phyloP scores from a whole-genome alignment of 2,113 vertebrate species.

The Melanerpes aurifrons region DNA sequence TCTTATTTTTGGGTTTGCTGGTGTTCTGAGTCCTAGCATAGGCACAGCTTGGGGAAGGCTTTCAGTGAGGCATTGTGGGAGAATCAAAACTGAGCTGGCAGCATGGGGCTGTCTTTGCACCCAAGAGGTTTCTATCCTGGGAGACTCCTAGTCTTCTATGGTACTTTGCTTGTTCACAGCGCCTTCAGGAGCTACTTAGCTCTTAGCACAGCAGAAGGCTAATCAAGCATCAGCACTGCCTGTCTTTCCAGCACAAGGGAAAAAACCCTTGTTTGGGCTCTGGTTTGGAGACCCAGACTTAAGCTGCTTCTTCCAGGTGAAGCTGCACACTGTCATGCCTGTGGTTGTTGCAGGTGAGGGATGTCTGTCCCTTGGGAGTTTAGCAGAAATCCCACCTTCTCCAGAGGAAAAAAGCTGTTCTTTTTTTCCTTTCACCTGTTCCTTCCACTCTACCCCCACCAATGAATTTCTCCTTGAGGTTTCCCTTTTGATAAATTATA shows the following conservation, averaged over 20 bases:
- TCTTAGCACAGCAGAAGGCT: background rate
- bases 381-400: background rate
- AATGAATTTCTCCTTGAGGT: background rate
- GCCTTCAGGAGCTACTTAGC: background rate
- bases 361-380: background rate
- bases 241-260: background rate
- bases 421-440: background rate
- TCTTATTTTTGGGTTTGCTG: background rate
- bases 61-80: fast-evolving
- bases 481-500: background rate
- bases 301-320: background rate
- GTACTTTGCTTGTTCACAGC: fast-evolving
- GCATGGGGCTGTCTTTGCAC: fast-evolving
- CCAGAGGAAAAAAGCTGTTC: background rate
- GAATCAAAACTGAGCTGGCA: background rate
- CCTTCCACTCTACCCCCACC: background rate
- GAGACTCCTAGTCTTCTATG: fast-evolving
- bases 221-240: background rate
- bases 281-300: background rate
- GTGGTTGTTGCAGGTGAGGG: background rate
- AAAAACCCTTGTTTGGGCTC: background rate
- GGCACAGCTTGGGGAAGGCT: fast-evolving
- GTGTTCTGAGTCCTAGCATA: background rate
- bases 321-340: background rate
- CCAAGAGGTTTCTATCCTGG: fast-evolving